A percentile compares a stretch with the other conserved stretches of the same genome.
These are phyloP conservation scores for Chionodraco myersi DNA, from an alignment of 2,113 vertebrate genomes.

Conservation along the genomic window DNA sequence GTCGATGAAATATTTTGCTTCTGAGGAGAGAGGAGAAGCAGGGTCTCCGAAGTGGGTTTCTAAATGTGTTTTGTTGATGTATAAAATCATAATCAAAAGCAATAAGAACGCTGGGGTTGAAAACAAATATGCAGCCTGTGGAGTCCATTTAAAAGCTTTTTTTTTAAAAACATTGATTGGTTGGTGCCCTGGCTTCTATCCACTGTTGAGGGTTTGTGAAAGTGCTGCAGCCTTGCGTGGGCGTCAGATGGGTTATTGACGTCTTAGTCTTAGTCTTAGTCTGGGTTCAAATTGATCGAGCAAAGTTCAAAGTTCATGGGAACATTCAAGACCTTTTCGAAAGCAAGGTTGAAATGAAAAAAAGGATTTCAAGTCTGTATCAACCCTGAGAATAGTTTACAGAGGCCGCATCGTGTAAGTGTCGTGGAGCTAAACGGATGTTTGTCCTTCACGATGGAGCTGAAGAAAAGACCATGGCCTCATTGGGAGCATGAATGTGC, in stretches of 20 bases:
- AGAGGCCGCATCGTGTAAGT: neutral
- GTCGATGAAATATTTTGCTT: slow-evolving; percentile 36
- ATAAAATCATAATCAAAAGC: slow-evolving; percentile 53
- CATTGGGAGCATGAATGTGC: slow-evolving; percentile 11
- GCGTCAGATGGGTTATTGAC: slow-evolving; percentile 36
- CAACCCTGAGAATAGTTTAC: neutral
- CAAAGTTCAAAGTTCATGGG: slow-evolving; percentile 40
- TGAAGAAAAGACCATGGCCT: neutral
- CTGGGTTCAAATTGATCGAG: neutral
- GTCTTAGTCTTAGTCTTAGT: slow-evolving; percentile 3
- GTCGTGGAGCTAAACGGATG: neutral
- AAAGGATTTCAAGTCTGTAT: neutral
- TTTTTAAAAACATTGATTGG: slow-evolving; percentile 44
- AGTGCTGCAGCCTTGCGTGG: slow-evolving; percentile 3
- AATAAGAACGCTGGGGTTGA: slow-evolving; percentile 19
- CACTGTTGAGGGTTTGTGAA: slow-evolving; percentile 23
- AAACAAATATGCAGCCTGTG: slow-evolving; percentile 23
- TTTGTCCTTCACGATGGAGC: slow-evolving; percentile 27
- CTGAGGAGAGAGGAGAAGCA: slow-evolving; percentile 23
- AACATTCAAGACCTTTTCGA: slow-evolving; percentile 21
- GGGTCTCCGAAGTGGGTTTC: slow-evolving; percentile 20
- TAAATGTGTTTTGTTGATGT: slow-evolving; percentile 41
- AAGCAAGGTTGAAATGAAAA: slow-evolving; percentile 12
- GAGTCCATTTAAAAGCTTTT: slow-evolving; percentile 23
- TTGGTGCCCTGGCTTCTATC: neutral